Percentiles rank a stretch among this genome's conserved stretches.
Conservation (phyloP, 2,113 vertebrate species). For the Nasalis larvatus region DNA sequence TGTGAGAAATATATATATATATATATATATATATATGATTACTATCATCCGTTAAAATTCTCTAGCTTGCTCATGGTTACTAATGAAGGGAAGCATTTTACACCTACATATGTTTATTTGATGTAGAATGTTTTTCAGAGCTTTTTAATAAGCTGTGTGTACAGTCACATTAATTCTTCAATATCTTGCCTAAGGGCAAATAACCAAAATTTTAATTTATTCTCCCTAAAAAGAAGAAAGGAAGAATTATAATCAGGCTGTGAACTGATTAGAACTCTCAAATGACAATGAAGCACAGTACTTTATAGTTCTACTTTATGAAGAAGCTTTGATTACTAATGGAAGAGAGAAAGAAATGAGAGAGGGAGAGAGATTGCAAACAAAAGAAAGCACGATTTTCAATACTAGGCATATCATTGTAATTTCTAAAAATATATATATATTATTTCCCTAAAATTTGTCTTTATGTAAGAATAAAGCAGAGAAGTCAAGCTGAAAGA, state of each 20-base stretch:
- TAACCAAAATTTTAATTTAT: slow-evolving; percentile 1
- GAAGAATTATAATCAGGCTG: background rate
- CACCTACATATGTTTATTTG: background rate
- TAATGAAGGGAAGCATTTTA: background rate
- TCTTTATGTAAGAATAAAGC: background rate
- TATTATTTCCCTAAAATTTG: background rate
- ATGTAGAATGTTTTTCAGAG: background rate
- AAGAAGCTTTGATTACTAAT: background rate
- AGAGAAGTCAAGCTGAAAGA: background rate
- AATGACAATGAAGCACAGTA: background rate
- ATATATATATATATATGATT: background rate
- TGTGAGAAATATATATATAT: background rate
- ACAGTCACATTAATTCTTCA: background rate
- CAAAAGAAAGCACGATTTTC: background rate
- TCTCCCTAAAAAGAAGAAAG: background rate
- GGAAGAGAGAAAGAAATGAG: background rate
- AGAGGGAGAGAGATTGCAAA: background rate
- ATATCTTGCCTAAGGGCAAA: background rate
- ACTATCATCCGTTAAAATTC: background rate
- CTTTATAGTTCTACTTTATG: background rate
- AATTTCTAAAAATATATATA: background rate
- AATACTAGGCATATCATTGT: background rate
- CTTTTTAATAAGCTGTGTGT: background rate
- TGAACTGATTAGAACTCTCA: background rate
- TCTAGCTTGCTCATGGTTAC: background rate